Evolutionary conservation across 2,797 vertebrate genomes (phyloP).

Genomic region (Mus minutoides): DNA sequence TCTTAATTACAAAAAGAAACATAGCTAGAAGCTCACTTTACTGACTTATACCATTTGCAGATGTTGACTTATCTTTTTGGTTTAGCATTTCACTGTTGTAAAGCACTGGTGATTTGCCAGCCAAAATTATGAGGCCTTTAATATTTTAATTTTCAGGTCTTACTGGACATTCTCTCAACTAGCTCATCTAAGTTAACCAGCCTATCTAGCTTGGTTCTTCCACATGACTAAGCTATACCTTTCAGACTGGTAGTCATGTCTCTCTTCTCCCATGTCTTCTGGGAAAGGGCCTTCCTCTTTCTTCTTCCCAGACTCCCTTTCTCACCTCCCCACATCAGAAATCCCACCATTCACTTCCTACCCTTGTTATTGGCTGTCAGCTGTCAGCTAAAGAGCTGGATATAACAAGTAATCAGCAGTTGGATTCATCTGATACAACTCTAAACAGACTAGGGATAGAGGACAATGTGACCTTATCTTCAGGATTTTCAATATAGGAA

Average conservation of each 20-base stretch:
- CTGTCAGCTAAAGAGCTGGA: background rate
- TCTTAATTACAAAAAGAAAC: constrained; percentile 48
- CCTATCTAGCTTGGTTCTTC: background rate
- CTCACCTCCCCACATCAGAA: background rate
- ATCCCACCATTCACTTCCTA: background rate
- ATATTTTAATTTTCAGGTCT: background rate
- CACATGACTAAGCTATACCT: background rate
- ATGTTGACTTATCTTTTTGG: background rate
- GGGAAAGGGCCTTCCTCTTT: background rate
- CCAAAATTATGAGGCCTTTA: background rate
- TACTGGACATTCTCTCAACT: background rate
- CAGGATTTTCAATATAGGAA: background rate
- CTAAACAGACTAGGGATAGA: background rate
- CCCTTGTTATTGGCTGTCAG: background rate
- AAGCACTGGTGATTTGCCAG: background rate
- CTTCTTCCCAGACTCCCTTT: background rate
- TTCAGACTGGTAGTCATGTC: background rate
- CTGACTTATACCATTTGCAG: background rate
- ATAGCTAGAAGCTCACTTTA: background rate
- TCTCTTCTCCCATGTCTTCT: background rate
- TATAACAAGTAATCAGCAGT: background rate
- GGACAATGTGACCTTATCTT: background rate
- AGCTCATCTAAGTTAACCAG: background rate
- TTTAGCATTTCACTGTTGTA: background rate
- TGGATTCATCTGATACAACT: background rate